Base-by-base conservation (phyloP, 2,888 invertebrate species). In the Chesias legatella region DNA sequence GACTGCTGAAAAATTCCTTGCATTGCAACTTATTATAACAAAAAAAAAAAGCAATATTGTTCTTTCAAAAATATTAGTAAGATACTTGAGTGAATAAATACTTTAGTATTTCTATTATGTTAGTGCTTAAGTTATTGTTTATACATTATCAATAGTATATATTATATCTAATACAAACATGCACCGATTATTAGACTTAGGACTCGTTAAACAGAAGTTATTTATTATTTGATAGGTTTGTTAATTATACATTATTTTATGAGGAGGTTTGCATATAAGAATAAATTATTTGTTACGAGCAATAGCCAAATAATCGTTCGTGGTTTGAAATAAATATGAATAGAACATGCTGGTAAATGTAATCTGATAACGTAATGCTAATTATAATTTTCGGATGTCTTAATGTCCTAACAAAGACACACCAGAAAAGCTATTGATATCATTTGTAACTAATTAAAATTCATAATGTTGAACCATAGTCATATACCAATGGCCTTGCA, bases 151-250 rank as follows among this genome's bases (percentile, higher is more conserved):
- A n/a, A n/a, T n/a, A 27, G 13, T 35, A 31, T 33, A n/a, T n/a
- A n/a, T n/a, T n/a, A n/a, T 31, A 33, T 35, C 24, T n/a, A 29
- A 40, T 30, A 40, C 32, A 29, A 26, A 35, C 9, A 32, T 25
- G 40, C 45, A 45, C 40, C 45, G 45, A 45, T 37, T 40, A 41
- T 25, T 37, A 41, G 36, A 17, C 10, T 33, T 37, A 37, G 10
- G 40, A 36, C 33, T 33, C 33, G 45, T 45, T 37, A 40, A 31
- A 36, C 21, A 36, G 29, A 41, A 38, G 34, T 39, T 47, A 47
- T 42, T 47, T 47, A 43, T 38, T 43, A 46, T 39, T 41, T 46
- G 34, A 32, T 43, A 11, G 29, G 42, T 38, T 47, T 39, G 43
- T 47, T 47, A 39, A 31, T 8, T 28, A 34, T 47, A 35, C 22